Evolutionary conservation across 1,140 invertebrate species (phyloP).

Genomic region (Heterodera schachtii): DNA sequence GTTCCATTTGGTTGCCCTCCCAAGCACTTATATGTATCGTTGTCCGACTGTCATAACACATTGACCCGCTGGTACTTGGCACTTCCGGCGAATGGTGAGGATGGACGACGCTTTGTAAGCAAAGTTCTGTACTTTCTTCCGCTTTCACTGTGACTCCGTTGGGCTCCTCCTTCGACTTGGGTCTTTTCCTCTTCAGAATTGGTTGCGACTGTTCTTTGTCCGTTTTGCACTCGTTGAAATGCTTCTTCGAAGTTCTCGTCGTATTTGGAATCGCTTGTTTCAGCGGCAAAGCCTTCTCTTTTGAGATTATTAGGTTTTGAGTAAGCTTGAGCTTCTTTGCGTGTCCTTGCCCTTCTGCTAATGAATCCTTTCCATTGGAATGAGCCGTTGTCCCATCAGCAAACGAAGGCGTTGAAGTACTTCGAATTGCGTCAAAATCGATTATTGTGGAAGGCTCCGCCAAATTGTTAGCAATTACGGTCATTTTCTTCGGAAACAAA

Average conservation of each 20-base stretch:
- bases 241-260: constrained; percentile 1
- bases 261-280: neutral
- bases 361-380: neutral
- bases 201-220: neutral
- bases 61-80: neutral
- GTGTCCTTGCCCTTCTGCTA: neutral
- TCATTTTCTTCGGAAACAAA: constrained; percentile 24
- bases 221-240: neutral
- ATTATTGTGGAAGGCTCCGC: constrained; percentile 27
- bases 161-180: neutral
- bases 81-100: neutral
- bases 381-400: neutral
- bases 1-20: neutral
- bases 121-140: neutral
- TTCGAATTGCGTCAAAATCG: constrained; percentile 32
- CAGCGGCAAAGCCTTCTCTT: neutral
- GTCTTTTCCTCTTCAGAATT: neutral
- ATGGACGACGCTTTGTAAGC: neutral
- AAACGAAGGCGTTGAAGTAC: neutral
- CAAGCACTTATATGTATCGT: neutral
- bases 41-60: neutral
- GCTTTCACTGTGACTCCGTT: neutral
- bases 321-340: neutral
- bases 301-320: neutral
- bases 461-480: constrained; percentile 28